phyloP scores from a whole-genome alignment of 2,888 invertebrate species.

The Craniophora ligustri region DNA sequence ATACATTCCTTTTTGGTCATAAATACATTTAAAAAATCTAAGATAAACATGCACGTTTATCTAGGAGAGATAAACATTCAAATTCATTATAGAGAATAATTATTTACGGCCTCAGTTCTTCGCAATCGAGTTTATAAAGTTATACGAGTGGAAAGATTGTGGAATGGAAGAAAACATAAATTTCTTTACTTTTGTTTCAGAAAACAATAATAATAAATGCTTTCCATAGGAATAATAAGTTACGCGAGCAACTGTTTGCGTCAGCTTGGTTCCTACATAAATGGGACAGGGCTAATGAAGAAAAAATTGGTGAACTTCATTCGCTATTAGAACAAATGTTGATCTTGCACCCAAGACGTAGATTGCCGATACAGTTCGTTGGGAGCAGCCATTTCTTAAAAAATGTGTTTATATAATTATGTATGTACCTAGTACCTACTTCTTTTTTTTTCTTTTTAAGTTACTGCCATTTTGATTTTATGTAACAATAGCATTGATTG shows the following conservation, averaged over 20 bases:
- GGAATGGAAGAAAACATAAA: too few species aligned
- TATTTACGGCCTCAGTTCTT: too few species aligned
- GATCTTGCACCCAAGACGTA: conserved; percentile 59
- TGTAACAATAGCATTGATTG: conserved; percentile 3
- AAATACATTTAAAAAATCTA: too few species aligned
- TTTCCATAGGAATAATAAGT: conserved; percentile 41
- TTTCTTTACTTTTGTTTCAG: conserved; percentile 62
- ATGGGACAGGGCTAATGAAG: conserved; percentile 30
- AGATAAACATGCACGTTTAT: too few species aligned
- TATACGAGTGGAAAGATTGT: too few species aligned
- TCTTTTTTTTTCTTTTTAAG: neutral
- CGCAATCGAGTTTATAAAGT: too few species aligned
- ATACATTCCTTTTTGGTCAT: too few species aligned
- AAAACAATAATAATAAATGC: conserved; percentile 11
- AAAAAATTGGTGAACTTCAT: conserved; percentile 52
- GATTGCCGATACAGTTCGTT: conserved; percentile 68
- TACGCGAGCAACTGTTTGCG: conserved; percentile 38
- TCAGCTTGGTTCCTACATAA: neutral
- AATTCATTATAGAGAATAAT: too few species aligned
- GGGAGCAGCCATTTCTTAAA: conserved; percentile 64
- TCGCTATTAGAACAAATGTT: conserved; percentile 69
- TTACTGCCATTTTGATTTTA: neutral
- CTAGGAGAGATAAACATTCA: too few species aligned
- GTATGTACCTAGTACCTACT: too few species aligned
- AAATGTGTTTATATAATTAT: conserved; percentile 12